Conservation (phyloP, 2,797 vertebrate genomes). For the Acanthurus leucopareius region DNA sequence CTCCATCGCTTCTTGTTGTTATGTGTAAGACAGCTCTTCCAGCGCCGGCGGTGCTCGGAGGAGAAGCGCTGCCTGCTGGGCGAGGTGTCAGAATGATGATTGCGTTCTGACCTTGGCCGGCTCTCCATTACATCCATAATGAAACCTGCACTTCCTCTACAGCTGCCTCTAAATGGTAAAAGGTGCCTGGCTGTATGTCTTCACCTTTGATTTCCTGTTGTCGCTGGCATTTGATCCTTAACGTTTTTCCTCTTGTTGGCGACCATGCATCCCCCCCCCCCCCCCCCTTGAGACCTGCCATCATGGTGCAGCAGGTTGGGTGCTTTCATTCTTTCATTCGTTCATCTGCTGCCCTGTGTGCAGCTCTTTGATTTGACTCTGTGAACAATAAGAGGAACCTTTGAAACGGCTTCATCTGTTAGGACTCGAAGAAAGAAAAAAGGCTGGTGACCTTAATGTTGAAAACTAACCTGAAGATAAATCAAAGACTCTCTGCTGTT, state of each 20-base stretch:
- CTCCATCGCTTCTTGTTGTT: slow-evolving; percentile 70
- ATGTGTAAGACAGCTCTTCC: slow-evolving; percentile 68
- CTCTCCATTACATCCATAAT: slow-evolving; percentile 85
- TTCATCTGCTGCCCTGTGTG: slow-evolving; percentile 66
- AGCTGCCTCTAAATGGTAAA: slow-evolving; percentile 83
- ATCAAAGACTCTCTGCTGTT: slow-evolving; percentile 43
- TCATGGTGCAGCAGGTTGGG: slow-evolving; percentile 55
- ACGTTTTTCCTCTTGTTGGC: slow-evolving; percentile 65
- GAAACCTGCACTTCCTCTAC: slow-evolving; percentile 79
- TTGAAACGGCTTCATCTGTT: slow-evolving; percentile 55
- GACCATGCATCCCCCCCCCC: too few species aligned
- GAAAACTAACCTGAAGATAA: slow-evolving; percentile 46
- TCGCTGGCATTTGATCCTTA: slow-evolving; percentile 86
- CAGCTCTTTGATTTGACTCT: slow-evolving; percentile 76
- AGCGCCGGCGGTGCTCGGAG: slow-evolving; percentile 54
- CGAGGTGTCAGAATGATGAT: slow-evolving; percentile 85
- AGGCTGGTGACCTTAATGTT: slow-evolving; percentile 59
- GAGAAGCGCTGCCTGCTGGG: slow-evolving; percentile 75
- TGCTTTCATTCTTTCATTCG: slow-evolving; percentile 20
- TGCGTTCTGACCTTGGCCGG: slow-evolving; percentile 83
- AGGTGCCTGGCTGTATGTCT: slow-evolving; percentile 70
- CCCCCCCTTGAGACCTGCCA: slow-evolving; percentile 62
- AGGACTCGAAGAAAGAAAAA: slow-evolving; percentile 22
- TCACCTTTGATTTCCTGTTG: slow-evolving; percentile 81
- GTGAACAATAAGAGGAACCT: slow-evolving; percentile 69